Base-by-base conservation (phyloP, 2,888 invertebrate species). In the Apamea epomidion region DNA sequence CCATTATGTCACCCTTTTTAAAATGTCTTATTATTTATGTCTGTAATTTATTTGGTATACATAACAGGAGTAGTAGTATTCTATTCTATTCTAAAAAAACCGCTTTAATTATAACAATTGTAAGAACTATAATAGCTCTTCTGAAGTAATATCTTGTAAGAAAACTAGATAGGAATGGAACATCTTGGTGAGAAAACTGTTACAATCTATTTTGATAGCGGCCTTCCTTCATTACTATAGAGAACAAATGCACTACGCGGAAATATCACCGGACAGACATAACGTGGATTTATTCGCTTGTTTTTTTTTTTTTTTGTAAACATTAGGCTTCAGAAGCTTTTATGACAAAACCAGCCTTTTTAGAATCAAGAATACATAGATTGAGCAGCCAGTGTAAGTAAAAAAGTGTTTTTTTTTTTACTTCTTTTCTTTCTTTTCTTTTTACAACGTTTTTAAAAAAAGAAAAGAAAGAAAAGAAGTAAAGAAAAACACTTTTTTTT, bases 181-280 rank as follows among this genome's bases (percentile, higher is more conserved):
- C 76, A 73, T 76, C 78, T 81, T 69, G 78, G 71, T 78, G 79
- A 78, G 78, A 85, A 87, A 87, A 90, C 82, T 85, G 81, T 89
- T 74, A 89, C 87, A 90, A 93, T 92, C 89, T 90, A 91, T 93
- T 93, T 91, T 88, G 88, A 90, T 91, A 87, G 90, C 85, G 83
- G 80, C 89, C 60, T 90, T 88, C 88, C 83, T 90, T 92, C 90
- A 92, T 93, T 93, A 92, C 89, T 89, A 84, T 79, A 80, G 81
- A 80, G 80, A 91, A 90, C 89, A 89, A 92, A 92, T 92, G 92
- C 92, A 92, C 84, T 89, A 82, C 86, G 88, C 81, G 85, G 81
- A 89, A 92, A 87, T 91, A 90, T 91, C 89, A 83, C 79, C 45
- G 32, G 86, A 84, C 76, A 62, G 77, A 29, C 87, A 86, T 91